A percentile compares a stretch with the other conserved stretches of the same genome.
phyloP scores from a whole-genome alignment of 92 coral and sea anemone species.

The Muricea muricata region DNA sequence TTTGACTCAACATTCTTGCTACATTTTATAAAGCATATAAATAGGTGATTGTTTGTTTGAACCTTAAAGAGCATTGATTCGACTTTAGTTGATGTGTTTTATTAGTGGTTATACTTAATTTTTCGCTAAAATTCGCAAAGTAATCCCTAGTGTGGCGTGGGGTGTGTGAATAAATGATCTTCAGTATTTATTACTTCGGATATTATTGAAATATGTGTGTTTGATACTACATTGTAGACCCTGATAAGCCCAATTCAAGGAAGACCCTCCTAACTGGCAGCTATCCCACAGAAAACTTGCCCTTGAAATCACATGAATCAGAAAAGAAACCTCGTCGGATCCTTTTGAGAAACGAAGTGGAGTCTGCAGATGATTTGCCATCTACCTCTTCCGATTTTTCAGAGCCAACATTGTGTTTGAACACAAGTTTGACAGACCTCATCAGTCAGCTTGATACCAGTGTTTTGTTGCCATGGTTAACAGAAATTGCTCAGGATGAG shows the following conservation, averaged over 20 bases:
- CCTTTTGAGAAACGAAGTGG: neutral
- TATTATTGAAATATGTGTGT: neutral
- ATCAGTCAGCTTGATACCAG: neutral
- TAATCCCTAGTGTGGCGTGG: neutral
- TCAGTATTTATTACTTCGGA: neutral
- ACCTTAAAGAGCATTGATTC: neutral
- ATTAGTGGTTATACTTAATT: too few relatives aligned
- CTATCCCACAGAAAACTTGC: constrained; percentile 3
- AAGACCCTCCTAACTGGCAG: constrained; percentile 15
- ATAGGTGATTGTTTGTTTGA: neutral
- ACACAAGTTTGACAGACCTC: neutral
- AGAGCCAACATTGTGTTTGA: neutral
- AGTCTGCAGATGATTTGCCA: constrained; percentile 12
- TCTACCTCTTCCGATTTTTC: neutral
- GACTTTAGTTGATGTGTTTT: too few relatives aligned
- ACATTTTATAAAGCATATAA: neutral
- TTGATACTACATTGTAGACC: too few relatives aligned
- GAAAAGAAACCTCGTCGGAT: too few relatives aligned
- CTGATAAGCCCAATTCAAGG: constrained; percentile 4
- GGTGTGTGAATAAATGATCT: neutral
- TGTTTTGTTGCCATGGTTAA: neutral
- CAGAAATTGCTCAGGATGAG: neutral
- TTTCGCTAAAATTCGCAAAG: neutral
- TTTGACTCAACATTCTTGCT: too few relatives aligned
- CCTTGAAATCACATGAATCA: constrained; percentile 9